phyloP scores from a whole-genome alignment of 1,140 invertebrate species.

The Schmidtea mediterranea region DNA sequence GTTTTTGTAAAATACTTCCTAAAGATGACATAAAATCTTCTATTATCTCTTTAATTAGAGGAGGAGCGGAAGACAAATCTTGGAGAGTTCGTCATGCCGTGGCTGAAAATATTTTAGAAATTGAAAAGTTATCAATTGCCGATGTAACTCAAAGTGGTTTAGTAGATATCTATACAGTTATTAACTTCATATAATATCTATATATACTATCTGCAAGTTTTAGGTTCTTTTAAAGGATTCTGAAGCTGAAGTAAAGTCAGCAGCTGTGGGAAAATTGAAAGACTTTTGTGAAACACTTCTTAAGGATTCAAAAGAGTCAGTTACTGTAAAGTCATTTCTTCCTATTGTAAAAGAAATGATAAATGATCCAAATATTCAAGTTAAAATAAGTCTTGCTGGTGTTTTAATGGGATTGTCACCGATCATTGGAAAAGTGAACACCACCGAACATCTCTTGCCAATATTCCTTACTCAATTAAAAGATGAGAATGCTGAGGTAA shows the following conservation, averaged over 20 bases:
- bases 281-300: conserved; percentile 70
- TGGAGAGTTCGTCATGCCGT: conserved; percentile 88
- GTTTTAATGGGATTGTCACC: conserved; percentile 98
- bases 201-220: conserved; percentile 36
- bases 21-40: not conserved
- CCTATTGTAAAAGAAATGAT: conserved; percentile 92
- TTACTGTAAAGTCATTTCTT: conserved; percentile 71
- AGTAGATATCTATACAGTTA: conserved; percentile 83
- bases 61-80: conserved; percentile 73
- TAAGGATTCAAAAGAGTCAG: conserved; percentile 31
- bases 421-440: conserved; percentile 80
- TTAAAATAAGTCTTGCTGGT: conserved; percentile 84
- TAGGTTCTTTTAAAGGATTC: conserved; percentile 79
- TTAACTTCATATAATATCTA: conserved; percentile 52
- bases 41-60: conserved; percentile 63
- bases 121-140: conserved; percentile 6
- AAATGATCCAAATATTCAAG: conserved; percentile 84
- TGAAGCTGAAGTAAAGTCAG: conserved; percentile 86
- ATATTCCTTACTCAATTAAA: conserved; percentile 84
- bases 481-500: conserved; percentile 92
- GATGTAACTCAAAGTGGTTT: conserved; percentile 44
- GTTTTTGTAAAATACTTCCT: conserved; percentile 47
- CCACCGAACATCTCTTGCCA: conserved; percentile 82
- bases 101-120: conserved; percentile 51
- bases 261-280: conserved; percentile 66